Evolutionary conservation across 1,140 invertebrate genomes (phyloP), one percentile per base, ranked within the genome.

Genomic region (Matsumurasca onukii): DNA sequence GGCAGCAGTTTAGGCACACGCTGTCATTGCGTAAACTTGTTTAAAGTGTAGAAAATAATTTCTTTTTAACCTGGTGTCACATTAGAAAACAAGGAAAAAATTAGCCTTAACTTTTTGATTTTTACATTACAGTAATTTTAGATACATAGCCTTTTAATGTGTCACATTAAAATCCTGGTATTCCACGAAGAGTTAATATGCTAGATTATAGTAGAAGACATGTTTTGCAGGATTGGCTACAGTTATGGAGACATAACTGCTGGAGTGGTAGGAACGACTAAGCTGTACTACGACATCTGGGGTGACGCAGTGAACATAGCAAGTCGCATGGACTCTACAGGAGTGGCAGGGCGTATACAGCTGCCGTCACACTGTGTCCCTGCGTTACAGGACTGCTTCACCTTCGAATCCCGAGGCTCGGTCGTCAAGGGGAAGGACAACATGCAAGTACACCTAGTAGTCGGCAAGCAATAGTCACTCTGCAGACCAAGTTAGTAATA

Each of bases 221-320:
- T 39, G 5, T 39, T 39, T 39, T 39, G 5, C 34, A 73, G 73
- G 51, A 82, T 86, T 69, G 85, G 86, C 20, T 84, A 79, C 71
- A 86, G 86, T 76, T 81, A 78, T 74, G 96, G 96, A 0, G 94
- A 97, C 73, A 93, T 98, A 0, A 97, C 94, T 0, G 94, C 95
- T 0, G 97, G 97, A 12, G 73, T 99, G 0, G 98, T 98, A 59
- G 97, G 97, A 0, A 98, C 95, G 0, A 93, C 92, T 0, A 98
- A 98, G 77, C 82, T 98, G 20, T 94, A 96, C 75, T 99, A 98
- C 73, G 97, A 98, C 78, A 98, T 99, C 64, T 99, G 97, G 97
- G 97, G 97, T 0, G 96, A 99, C 80, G 95, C 97, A 0, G 96
- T 98, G 0, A 99, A 99, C 80, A 97, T 98, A 64, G 95, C 97